Evolutionary conservation across 2,113 vertebrate genomes (phyloP).

Genomic region (Sturnus vulgaris): DNA sequence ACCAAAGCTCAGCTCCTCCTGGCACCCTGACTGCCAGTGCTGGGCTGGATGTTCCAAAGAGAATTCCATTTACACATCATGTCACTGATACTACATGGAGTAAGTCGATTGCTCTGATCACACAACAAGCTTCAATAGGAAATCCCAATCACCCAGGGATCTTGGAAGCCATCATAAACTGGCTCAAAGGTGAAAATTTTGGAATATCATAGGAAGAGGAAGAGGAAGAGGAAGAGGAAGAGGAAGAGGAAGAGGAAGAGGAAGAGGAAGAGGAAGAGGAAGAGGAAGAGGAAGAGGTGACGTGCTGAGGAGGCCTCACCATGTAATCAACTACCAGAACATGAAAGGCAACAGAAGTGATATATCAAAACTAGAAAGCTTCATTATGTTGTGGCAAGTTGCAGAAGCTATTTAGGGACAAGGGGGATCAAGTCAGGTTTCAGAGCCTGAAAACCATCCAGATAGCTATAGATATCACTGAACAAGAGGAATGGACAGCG

Average conservation of each 20-base stretch:
- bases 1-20: not conserved
- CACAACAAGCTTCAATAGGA: not conserved
- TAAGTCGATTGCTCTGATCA: too few relatives aligned
- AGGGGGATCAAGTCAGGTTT: not conserved
- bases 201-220: not conserved
- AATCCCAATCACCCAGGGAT: too few relatives aligned
- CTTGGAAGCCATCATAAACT: not conserved
- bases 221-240: not conserved
- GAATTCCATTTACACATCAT: not conserved
- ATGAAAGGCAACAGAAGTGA: not conserved
- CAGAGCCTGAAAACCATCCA: not conserved
- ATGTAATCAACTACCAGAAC: not conserved
- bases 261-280: not conserved
- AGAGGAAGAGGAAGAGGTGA: not conserved
- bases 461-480: not conserved
- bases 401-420: not conserved
- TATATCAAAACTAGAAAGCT: not conserved
- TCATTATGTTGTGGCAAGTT: not conserved
- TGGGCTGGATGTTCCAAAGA: not conserved
- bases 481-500: not conserved
- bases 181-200: not conserved
- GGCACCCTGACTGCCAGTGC: not conserved
- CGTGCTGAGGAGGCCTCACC: accelerated
- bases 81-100: too few relatives aligned
- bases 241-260: not conserved